Base-by-base conservation (phyloP, 2,113 vertebrate genomes). In the Eonycteris spelaea region DNA sequence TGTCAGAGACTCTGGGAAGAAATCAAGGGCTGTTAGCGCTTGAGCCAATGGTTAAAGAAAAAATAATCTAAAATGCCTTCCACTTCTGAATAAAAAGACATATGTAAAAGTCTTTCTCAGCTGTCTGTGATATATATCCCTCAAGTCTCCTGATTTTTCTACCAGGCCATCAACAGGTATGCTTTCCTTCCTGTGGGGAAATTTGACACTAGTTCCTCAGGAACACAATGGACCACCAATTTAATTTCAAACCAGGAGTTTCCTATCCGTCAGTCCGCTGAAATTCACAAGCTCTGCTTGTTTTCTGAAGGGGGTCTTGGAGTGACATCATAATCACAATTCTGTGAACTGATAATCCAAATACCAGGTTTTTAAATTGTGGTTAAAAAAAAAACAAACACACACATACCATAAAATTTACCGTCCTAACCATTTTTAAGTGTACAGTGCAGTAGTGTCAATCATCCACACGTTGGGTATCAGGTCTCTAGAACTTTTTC, bases 1-100 rank as follows among this genome's bases (percentile, higher is more conserved):
- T 85, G 82, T 93, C 95, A 92, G 96, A 97, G 94, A 96, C 92
- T 85, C 97, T 89, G 97, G n/a, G 43, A 35, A 84, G 57, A 63
- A 82, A 63, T 45, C 79, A 45, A 83, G 30, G 5, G 16, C 38
- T 38, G 86, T 4, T 92, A 67, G 96, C 89, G 45, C 93, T 97
- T 95, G 88, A 92, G 87, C 97, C 96, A 92, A 96, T 40, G 78
- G 80, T 97, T 92, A 92, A 83, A 97, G 90, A 14, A 14, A 30
- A 77, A 84, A 97, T 95, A 97, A 97, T 95, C 97, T 98, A 94
- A 40, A 93, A 86, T 91, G 94, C 95, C 95, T 83, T 67, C 94
- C 96, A 74, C 89, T 96, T 92, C 80, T 92, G 96, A 65, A 92
- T 96, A 95, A 95, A 96, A 97, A 97, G 92, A 74, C 68, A 33